Base-by-base conservation (phyloP, 2,113 vertebrate genomes). In the Setophaga coronata region DNA sequence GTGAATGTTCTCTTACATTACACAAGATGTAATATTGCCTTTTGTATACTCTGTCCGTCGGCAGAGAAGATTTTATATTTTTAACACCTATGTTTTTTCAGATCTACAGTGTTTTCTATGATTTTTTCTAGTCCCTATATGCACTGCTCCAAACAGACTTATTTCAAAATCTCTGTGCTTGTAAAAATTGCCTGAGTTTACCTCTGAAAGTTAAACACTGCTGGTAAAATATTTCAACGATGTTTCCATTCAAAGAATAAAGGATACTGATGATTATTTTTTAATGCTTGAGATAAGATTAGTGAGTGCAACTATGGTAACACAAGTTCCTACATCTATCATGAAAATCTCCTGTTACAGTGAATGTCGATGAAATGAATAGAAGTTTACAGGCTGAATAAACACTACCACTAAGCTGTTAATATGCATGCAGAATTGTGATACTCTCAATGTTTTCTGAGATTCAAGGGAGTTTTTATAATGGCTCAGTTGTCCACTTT, bases 181-280 rank as follows among this genome's bases (percentile, higher is more conserved):
- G 5, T 40, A 79, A 24, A 65, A 76, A 43, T 28, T 40, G 11
- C 5, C 72, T 25, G 17, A 85, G 57, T 90, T 80, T 93, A 90
- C 54, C 36, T 94, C 92, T 82, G 51, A 94, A 95, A 97, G 95
- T 88, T 77, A 97, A 96, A 93, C 86, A 70, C 34, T 23, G 64
- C 23, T 79, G 94, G 87, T 88, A 84, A 95, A 72, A 74, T 6
- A 18, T 48, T 87, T 96, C 82, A 45, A 65, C 4, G 0, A 82
- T 16, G 4, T 33, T 29, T 87, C 90, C 60, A 81, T 93, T 95
- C 91, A 97, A 64, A 71, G 40, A 94, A 95, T 87, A 92, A 50
- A 89, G 69, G 25, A 82, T 74, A 85, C 16, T 80, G 64, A 92
- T 45, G 15, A 74, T 67, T 74, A 88, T 78, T 90, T 97, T 93